These are phyloP conservation scores for Caenorhabditis brenneri DNA, from an alignment of 1,140 invertebrate genomes.

Conservation along the genomic window DNA sequence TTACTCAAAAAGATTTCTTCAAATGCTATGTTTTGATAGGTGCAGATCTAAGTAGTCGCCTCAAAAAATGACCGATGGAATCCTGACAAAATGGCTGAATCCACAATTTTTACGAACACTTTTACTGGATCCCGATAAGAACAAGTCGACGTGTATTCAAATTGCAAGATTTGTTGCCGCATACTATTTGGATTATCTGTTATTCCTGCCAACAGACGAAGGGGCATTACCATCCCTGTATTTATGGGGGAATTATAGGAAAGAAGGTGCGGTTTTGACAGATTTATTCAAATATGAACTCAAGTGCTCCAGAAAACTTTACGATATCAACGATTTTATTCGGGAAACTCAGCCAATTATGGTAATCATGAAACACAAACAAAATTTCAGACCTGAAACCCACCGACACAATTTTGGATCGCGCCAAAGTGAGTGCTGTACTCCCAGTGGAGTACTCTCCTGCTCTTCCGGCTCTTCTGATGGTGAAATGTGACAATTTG, in stretches of 20 bases:
- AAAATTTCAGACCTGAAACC: not conserved
- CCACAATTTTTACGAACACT: not conserved
- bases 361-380: not conserved
- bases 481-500: not conserved
- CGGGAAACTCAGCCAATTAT: no score
- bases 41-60: not conserved
- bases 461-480: slow-evolving; percentile 6
- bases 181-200: slow-evolving; percentile 12
- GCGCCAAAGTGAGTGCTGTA: not conserved
- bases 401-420: not conserved
- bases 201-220: not conserved
- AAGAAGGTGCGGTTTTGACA: not conserved
- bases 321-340: no score
- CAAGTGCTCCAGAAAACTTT: no score
- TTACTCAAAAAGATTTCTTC: no score
- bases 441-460: slow-evolving; percentile 24
- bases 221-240: not conserved
- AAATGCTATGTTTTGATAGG: no score
- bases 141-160: slow-evolving; percentile 1
- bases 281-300: no score
- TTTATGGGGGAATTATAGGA: not conserved
- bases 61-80: not conserved
- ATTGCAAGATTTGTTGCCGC: slow-evolving; percentile 18
- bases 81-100: slow-evolving; percentile 1
- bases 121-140: not conserved